Evolutionary conservation across 2,888 invertebrate species (phyloP), one percentile per base, ranked within the genome.

Genomic region (Asteroscopus sphinx): DNA sequence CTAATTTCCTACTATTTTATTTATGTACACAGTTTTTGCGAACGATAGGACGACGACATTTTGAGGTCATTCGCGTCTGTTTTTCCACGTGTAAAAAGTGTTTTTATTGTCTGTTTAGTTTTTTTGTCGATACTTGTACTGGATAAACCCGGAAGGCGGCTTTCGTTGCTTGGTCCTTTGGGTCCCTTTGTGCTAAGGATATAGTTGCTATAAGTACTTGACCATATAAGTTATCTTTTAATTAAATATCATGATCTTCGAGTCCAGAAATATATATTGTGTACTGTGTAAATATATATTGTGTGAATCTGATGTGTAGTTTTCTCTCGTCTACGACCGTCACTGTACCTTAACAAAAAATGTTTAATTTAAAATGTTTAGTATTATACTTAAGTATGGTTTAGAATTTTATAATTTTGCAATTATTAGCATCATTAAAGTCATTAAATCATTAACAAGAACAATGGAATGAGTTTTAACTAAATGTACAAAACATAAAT

Each of bases 21-120:
- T 76, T 74, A 64, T 74, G 30, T 60, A 61, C 46, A 58, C 49
- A 66, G 61, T 80, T 80, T 79, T 80, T 80, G 69, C 48, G 53
- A 40, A 55, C 16, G n/a, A 51, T 68, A 69, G 79, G 68, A 65
- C 73, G 53, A 65, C 58, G 75, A 76, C 74, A 73, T 65, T 76
- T 53, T 73, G 68, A 76, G 75, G 75, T 78, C 76, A 73, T 73
- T 73, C 41, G 61, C 49, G 52, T 59, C 47, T 49, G 36, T 64
- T 67, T 61, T 57, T 56, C 33, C 68, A 73, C 64, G 72, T 70
- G 51, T 76, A 75, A 59, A 60, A 48, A 48, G 42, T 53, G 47
- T 55, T 67, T 53, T 28, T 25, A 52, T 60, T 45, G 47, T 44
- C 33, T 51, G 16, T 45, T 45, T 51, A 12, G 26, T 16, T 42